Percentiles rank a stretch among this genome's conserved stretches.
Conservation (phyloP, 2,797 vertebrate genomes). For the Octomys mimax region DNA sequence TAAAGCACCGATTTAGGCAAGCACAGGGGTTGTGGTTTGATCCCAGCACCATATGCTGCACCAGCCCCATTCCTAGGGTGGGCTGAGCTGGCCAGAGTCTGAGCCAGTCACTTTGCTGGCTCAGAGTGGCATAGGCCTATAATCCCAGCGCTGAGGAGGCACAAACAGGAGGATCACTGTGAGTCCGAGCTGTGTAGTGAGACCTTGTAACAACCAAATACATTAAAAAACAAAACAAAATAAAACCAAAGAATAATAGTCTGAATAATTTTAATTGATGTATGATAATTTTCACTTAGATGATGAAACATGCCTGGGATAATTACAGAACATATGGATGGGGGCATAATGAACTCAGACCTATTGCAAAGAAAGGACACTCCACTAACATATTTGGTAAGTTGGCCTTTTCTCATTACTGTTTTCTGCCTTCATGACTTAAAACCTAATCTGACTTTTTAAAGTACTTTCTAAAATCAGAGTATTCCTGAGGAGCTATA, state of each 20-base stretch:
- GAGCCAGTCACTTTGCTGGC: too few relatives aligned
- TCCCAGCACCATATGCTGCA: too few relatives aligned
- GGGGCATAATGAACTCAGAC: slow-evolving; percentile 99
- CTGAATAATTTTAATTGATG: slow-evolving; percentile 45
- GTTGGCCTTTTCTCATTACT: slow-evolving; percentile 81
- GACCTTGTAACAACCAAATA: too few relatives aligned
- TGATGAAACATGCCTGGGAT: slow-evolving; percentile 99
- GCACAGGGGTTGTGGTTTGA: too few relatives aligned
- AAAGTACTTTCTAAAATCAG: slow-evolving; percentile 20
- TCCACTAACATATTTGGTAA: slow-evolving; percentile 99
- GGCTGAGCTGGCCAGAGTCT: too few relatives aligned
- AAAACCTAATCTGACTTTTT: slow-evolving; percentile 34
- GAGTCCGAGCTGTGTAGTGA: too few relatives aligned
- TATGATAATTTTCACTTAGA: slow-evolving; percentile 89
- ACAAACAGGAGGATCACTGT: too few relatives aligned
- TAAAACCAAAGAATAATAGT: not conserved
- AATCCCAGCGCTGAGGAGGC: too few relatives aligned
- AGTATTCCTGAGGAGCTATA: not conserved
- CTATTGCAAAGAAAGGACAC: slow-evolving; percentile 99
- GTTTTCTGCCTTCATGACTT: slow-evolving; percentile 19
- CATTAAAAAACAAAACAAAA: too few relatives aligned
- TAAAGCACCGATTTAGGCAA: too few relatives aligned
- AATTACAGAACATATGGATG: slow-evolving; percentile 98
- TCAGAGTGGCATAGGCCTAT: too few relatives aligned
- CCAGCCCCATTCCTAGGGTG: too few relatives aligned